Conservation (phyloP, 2,113 vertebrate species). For the Datnioides undecimradiatus region DNA sequence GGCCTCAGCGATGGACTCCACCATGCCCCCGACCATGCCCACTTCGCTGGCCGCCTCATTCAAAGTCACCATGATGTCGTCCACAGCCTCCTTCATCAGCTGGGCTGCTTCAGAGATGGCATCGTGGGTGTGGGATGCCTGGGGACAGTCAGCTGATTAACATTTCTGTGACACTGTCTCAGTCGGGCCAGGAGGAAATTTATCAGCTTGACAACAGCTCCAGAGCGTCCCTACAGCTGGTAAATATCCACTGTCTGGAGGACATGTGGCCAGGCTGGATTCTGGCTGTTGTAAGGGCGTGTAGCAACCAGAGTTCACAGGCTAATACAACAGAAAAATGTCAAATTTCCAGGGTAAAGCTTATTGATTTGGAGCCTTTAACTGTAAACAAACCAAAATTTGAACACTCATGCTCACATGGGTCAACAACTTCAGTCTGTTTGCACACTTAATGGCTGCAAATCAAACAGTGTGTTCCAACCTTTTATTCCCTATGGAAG, state of each 20-base stretch:
- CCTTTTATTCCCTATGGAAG: neutral
- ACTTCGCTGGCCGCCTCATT: slow-evolving; percentile 98
- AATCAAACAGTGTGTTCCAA: neutral
- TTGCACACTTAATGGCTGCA: neutral
- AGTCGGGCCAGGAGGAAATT: slow-evolving; percentile 31
- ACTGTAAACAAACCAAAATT: neutral
- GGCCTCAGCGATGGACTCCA: slow-evolving; percentile 94
- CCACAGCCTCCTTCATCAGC: slow-evolving; percentile 98
- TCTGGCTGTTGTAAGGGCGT: neutral
- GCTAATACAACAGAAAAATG: neutral
- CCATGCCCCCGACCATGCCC: slow-evolving; percentile 97
- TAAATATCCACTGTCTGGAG: slow-evolving; percentile 6
- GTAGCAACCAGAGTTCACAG: neutral
- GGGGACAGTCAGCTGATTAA: slow-evolving; percentile 57
- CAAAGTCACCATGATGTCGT: slow-evolving; percentile 97
- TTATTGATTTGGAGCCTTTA: neutral
- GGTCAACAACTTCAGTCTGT: neutral
- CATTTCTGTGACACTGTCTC: slow-evolving; percentile 27
- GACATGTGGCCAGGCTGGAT: slow-evolving; percentile 3
- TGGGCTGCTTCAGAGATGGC: slow-evolving; percentile 95
- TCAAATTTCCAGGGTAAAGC: neutral
- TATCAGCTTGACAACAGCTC: slow-evolving; percentile 43
- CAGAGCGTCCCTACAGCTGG: slow-evolving; percentile 29
- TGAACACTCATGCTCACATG: neutral
- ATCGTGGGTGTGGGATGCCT: slow-evolving; percentile 97